A percentile compares a stretch with the other conserved stretches of the same genome.
Conservation (phyloP, 2,888 invertebrate genomes). For the Yponomeuta plumbellus region DNA sequence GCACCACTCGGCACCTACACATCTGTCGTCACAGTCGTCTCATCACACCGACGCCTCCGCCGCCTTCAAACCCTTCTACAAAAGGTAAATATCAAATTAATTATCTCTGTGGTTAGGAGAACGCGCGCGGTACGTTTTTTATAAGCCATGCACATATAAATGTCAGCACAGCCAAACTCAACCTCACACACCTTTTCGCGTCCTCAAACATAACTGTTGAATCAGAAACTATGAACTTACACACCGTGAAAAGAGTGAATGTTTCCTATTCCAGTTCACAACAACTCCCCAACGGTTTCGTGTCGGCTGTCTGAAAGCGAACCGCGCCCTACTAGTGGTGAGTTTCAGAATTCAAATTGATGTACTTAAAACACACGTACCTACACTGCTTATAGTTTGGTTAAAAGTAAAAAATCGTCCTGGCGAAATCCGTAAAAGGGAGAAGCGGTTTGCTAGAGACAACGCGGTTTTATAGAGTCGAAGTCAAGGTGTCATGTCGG, state of each 20-base stretch:
- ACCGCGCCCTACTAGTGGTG: conserved; percentile 56
- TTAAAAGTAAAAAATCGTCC: background rate
- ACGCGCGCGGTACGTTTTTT: background rate
- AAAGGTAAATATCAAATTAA: conserved; percentile 80
- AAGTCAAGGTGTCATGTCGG: conserved; percentile 67
- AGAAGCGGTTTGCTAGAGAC: conserved; percentile 59
- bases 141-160: background rate
- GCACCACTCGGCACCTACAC: conserved; percentile 67
- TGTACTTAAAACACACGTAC: conserved; percentile 18
- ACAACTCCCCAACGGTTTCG: conserved; percentile 84
- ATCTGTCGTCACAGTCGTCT: conserved; percentile 53
- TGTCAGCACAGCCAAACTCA: conserved; percentile 5
- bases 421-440: conserved; percentile 29
- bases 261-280: conserved; percentile 78
- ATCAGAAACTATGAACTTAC: conserved; percentile 23
- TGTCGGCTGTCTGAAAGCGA: conserved; percentile 83
- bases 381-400: background rate
- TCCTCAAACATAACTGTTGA: conserved; percentile 14
- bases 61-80: conserved; percentile 93
- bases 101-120: background rate
- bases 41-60: conserved; percentile 77
- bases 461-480: conserved; percentile 32
- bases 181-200: conserved; percentile 3
- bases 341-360: conserved; percentile 57
- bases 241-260: conserved; percentile 57